Conservation (phyloP, 2,113 vertebrate species). For the Colossoma macropomum region DNA sequence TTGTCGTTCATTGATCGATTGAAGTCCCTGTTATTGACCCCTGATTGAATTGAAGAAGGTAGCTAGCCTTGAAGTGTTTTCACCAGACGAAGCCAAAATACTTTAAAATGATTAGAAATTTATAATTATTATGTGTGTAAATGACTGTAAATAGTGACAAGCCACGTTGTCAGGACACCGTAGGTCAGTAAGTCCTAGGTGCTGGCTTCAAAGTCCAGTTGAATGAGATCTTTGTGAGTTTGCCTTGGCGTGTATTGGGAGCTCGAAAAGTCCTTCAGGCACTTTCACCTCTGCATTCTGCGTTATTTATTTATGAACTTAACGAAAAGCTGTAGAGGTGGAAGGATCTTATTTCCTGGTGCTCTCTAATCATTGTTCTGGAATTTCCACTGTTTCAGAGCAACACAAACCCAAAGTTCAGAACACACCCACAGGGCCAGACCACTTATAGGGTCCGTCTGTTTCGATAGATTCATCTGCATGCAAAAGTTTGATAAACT, state of each 20-base stretch:
- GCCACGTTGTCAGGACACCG: too few species aligned
- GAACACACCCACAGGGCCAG: neutral
- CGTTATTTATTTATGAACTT: conserved; percentile 33
- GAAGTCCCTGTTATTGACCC: too few species aligned
- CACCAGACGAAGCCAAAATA: too few species aligned
- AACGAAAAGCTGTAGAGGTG: conserved; percentile 23
- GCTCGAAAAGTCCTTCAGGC: conserved; percentile 20
- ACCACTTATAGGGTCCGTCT: neutral
- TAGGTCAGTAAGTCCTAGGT: neutral
- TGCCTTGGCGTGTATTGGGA: neutral
- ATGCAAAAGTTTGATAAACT: neutral
- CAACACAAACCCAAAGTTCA: neutral
- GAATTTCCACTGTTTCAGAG: neutral
- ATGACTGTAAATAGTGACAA: neutral
- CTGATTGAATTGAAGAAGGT: conserved; percentile 21
- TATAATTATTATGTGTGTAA: too few species aligned
- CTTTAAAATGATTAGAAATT: too few species aligned
- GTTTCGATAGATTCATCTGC: neutral
- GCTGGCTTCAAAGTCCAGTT: neutral
- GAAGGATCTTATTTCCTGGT: conserved; percentile 38
- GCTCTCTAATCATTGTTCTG: conserved; percentile 25
- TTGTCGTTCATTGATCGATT: neutral
- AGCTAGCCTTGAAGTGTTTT: neutral
- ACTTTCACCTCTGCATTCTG: conserved; percentile 9
- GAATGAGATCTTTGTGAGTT: neutral